These are phyloP conservation scores for Xenopus petersii DNA, from an alignment of 2,797 vertebrate genomes.

Conservation along the genomic window DNA sequence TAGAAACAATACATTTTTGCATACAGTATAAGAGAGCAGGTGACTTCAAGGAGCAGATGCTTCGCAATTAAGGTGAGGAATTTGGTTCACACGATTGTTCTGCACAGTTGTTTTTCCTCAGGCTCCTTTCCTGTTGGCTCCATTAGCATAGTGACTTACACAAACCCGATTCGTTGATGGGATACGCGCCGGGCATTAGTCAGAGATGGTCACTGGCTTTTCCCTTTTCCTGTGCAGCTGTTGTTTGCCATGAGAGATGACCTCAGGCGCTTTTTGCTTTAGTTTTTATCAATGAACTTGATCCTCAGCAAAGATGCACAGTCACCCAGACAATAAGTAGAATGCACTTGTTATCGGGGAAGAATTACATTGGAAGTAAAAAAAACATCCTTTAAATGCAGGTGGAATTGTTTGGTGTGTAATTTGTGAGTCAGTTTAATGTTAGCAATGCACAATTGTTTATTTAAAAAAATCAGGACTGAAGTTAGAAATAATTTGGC, in stretches of 20 bases:
- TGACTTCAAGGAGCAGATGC: conserved; percentile 66
- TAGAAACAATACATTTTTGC: too few species aligned
- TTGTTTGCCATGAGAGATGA: conserved; percentile 69
- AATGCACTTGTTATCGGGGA: conserved; percentile 31
- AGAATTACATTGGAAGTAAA: conserved; percentile 49
- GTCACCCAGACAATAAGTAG: conserved; percentile 65
- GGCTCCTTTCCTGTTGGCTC: conserved; percentile 70
- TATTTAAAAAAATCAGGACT: too few species aligned
- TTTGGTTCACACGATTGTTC: conserved; percentile 79
- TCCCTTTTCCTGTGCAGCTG: conserved; percentile 82
- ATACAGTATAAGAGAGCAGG: not conserved
- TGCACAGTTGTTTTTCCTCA: conserved; percentile 61
- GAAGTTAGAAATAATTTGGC: too few species aligned
- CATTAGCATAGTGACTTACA: conserved; percentile 52
- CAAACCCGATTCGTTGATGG: conserved; percentile 46
- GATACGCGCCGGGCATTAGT: conserved; percentile 52
- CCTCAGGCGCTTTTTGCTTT: conserved; percentile 62
- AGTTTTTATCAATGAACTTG: conserved; percentile 65
- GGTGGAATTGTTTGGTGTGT: conserved; percentile 58
- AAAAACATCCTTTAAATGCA: conserved; percentile 68
- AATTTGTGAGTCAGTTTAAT: conserved; percentile 36
- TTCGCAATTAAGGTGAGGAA: conserved; percentile 59
- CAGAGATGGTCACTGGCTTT: conserved; percentile 67
- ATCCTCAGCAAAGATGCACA: conserved; percentile 59
- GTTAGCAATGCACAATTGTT: too few species aligned